These are phyloP conservation scores for Ophraella communa DNA, from an alignment of 2,888 invertebrate genomes.

Conservation along the genomic window DNA sequence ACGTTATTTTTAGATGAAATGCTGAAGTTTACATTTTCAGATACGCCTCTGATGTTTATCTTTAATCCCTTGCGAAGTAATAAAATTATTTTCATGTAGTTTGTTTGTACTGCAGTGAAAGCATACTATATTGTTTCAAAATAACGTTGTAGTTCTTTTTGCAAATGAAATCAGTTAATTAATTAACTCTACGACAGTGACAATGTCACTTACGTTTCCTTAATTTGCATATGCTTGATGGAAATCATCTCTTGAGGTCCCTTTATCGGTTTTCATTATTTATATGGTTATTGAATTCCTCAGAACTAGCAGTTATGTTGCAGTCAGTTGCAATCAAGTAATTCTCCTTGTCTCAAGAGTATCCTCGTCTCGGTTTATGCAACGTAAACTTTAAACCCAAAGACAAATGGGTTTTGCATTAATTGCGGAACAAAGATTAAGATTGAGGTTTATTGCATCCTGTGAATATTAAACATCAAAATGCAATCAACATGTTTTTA, in stretches of 20 bases:
- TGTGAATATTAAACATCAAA: background rate
- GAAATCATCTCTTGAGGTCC: background rate
- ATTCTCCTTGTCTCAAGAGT: constrained; percentile 6
- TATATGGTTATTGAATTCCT: constrained; percentile 2
- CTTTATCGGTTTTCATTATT: background rate
- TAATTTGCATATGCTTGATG: background rate
- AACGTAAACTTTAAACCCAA: constrained; percentile 3
- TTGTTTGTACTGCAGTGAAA: background rate
- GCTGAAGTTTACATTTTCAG: background rate
- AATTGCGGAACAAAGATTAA: background rate
- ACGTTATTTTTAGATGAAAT: no score
- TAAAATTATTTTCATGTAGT: background rate
- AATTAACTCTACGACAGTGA: no score
- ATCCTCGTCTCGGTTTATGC: constrained; percentile 1
- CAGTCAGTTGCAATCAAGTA: constrained; percentile 5
- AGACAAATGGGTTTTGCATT: constrained; percentile 3
- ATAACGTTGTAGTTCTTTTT: no score
- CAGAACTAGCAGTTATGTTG: background rate
- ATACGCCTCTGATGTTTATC: background rate
- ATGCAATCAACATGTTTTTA: no score
- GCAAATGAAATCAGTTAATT: no score
- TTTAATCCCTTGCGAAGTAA: background rate
- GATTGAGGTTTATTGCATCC: background rate
- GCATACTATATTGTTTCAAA: background rate
- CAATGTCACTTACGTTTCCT: no score